phyloP scores from a whole-genome alignment of 2,113 vertebrate species.

The Tragelaphus imberbis region DNA sequence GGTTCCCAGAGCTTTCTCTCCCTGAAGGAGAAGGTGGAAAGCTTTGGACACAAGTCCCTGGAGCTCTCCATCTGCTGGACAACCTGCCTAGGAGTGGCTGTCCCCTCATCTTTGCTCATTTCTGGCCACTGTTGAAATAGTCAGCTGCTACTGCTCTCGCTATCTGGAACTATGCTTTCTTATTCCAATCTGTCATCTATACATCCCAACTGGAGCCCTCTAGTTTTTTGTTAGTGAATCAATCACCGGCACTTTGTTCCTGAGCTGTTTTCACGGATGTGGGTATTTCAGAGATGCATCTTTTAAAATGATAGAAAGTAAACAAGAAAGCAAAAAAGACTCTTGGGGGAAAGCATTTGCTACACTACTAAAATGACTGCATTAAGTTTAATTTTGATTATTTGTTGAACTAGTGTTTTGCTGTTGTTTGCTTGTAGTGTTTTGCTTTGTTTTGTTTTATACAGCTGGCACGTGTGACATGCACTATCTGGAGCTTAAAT shows the following conservation, averaged over 20 bases:
- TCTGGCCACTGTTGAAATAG: not conserved
- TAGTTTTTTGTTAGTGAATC: not conserved
- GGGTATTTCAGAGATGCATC: not conserved
- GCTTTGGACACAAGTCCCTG: not conserved
- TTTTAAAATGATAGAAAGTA: not conserved
- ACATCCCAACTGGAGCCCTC: not conserved
- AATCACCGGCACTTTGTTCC: not conserved
- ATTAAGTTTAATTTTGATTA: not conserved
- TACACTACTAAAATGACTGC: not conserved
- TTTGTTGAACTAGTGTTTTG: not conserved
- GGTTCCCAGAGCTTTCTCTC: not conserved
- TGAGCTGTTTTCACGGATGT: not conserved
- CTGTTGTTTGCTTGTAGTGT: not conserved
- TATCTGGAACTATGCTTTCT: not conserved
- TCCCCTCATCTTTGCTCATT: not conserved
- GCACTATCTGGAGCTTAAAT: not conserved
- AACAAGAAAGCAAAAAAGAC: not conserved
- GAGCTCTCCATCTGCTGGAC: not conserved
- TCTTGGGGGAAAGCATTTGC: not conserved
- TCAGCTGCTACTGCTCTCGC: not conserved
- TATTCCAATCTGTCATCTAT: not conserved
- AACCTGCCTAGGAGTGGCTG: not conserved
- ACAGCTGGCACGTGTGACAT: not conserved
- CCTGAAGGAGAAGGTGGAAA: not conserved
- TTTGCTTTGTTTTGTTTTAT: not conserved